Evolutionary conservation across 2,888 invertebrate genomes (phyloP).

Genomic region (Lithophane ornitopus): DNA sequence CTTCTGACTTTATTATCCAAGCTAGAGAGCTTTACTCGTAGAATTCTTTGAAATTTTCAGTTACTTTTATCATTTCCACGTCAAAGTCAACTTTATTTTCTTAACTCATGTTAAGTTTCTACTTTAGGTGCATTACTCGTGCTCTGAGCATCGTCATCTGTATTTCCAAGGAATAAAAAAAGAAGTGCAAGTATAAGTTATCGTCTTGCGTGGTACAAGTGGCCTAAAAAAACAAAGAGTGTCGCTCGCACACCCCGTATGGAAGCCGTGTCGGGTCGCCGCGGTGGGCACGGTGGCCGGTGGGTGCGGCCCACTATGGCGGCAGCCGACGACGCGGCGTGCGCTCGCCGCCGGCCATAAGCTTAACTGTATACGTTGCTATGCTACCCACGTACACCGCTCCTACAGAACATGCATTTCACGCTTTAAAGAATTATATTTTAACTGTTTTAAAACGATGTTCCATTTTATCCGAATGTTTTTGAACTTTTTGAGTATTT

Average conservation of each 20-base stretch:
- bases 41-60: conserved; percentile 7
- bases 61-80: conserved; percentile 5
- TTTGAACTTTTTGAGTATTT: neutral
- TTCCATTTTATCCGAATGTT: conserved; percentile 31
- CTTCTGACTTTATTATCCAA: neutral
- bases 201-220: conserved; percentile 65
- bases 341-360: conserved; percentile 62
- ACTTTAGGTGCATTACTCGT: conserved; percentile 10
- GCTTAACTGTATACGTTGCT: conserved; percentile 66
- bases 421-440: conserved; percentile 67
- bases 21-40: neutral
- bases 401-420: conserved; percentile 67
- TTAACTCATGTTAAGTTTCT: conserved; percentile 6
- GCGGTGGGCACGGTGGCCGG: conserved; percentile 69
- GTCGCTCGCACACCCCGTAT: conserved; percentile 67
- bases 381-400: conserved; percentile 65
- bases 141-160: conserved; percentile 19
- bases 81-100: conserved; percentile 6
- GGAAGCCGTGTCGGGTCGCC: conserved; percentile 62
- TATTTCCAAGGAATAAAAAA: conserved; percentile 48
- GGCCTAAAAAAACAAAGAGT: conserved; percentile 67
- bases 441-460: conserved; percentile 58
- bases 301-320: conserved; percentile 69
- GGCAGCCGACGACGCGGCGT: conserved; percentile 46
- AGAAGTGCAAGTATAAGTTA: conserved; percentile 61